These are phyloP conservation scores for Mnemiopsis leidyi DNA, from an alignment of 37 sponge, comb jelly and placozoan species.

Conservation along the genomic window DNA sequence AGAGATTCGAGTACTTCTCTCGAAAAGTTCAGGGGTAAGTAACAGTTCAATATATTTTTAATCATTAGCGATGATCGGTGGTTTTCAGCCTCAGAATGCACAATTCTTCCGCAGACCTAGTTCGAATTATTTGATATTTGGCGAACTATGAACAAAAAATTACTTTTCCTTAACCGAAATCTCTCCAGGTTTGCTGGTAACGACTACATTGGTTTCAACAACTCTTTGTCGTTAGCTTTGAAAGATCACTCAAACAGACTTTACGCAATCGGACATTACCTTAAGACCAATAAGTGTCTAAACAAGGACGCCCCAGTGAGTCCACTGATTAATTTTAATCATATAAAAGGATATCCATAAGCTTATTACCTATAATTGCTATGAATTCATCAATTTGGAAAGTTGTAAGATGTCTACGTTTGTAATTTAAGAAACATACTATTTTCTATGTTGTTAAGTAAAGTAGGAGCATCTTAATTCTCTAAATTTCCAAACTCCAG, in stretches of 20 bases:
- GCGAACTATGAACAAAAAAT: neutral
- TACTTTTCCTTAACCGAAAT: neutral
- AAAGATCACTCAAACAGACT: conserved; percentile 24
- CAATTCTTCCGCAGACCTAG: too few species aligned
- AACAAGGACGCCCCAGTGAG: neutral
- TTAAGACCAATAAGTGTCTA: conserved; percentile 2
- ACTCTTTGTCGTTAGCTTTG: conserved; percentile 5
- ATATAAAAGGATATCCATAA: too few species aligned
- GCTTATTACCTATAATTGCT: too few species aligned
- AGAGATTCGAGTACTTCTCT: conserved; percentile 25
- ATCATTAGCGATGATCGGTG: too few species aligned
- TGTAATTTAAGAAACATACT: neutral
- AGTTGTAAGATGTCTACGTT: neutral
- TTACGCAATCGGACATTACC: conserved; percentile 3
- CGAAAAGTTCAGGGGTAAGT: neutral
- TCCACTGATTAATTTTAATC: too few species aligned
- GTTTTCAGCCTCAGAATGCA: too few species aligned
- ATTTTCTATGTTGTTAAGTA: too few species aligned
- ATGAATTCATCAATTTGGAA: too few species aligned
- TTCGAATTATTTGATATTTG: neutral
- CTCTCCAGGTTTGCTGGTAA: conserved; percentile 25
- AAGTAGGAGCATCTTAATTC: neutral
- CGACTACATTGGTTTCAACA: conserved; percentile 36
- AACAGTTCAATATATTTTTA: too few species aligned
- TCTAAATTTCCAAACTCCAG: neutral